Conservation (phyloP, 1,140 invertebrate species). For the Euura saliciscinereae region DNA sequence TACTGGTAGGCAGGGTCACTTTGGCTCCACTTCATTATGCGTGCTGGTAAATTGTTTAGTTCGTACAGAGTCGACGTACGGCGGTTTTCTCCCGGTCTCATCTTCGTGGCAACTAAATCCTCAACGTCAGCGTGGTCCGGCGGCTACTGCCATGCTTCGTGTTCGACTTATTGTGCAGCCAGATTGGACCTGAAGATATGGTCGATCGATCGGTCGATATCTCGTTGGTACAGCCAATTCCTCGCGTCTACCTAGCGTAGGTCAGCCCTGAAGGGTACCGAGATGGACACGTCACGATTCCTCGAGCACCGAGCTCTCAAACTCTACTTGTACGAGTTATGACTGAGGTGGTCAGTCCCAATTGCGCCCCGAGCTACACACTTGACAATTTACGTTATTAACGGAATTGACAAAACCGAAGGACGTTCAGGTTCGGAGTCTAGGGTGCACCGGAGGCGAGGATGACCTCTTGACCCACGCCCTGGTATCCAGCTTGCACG, state of each 20-base stretch:
- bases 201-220: neutral
- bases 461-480: neutral
- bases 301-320: too few species aligned
- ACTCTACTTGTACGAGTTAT: too few species aligned
- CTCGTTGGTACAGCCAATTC: neutral
- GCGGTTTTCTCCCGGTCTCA: neutral
- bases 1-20: neutral
- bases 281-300: neutral
- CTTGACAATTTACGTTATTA: neutral
- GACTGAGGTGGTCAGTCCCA: too few species aligned
- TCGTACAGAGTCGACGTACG: neutral
- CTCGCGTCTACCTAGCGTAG: too few species aligned
- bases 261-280: neutral
- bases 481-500: neutral
- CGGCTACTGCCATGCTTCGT: neutral
- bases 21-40: conserved; percentile 3
- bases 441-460: neutral
- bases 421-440: neutral
- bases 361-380: too few species aligned
- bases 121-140: neutral
- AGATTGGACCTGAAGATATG: neutral
- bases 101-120: neutral
- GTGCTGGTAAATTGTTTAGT: conserved; percentile 2
- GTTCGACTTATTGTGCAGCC: neutral
- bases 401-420: neutral